phyloP scores from a whole-genome alignment of 2,113 vertebrate genomes.

The Hemiscyllium ocellatum region DNA sequence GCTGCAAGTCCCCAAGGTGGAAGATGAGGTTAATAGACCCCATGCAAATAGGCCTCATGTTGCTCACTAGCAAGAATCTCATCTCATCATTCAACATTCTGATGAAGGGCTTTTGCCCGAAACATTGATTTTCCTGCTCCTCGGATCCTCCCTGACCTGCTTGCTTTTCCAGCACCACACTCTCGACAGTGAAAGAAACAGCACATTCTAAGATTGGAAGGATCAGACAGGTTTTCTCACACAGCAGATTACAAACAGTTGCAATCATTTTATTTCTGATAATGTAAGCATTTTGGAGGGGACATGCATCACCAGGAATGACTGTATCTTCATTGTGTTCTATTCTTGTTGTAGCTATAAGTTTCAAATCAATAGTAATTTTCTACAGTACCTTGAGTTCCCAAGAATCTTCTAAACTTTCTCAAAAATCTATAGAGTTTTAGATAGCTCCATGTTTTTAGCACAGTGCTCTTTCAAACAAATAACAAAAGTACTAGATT shows the following conservation, averaged over 20 bases:
- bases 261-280: not conserved
- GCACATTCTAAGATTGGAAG: not conserved
- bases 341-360: not conserved
- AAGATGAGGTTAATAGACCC: too few relatives aligned
- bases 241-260: not conserved
- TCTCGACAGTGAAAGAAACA: not conserved
- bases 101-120: too few relatives aligned
- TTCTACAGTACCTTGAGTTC: not conserved
- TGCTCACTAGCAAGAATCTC: too few relatives aligned
- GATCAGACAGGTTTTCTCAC: not conserved
- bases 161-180: too few relatives aligned
- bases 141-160: too few relatives aligned
- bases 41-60: too few relatives aligned
- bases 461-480: not conserved
- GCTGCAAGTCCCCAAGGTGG: too few relatives aligned
- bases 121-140: too few relatives aligned
- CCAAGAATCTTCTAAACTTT: not conserved
- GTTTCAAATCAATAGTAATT: slow-evolving; percentile 33
- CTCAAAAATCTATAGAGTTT: not conserved
- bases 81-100: too few relatives aligned
- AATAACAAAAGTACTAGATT: not conserved
- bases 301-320: not conserved
- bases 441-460: not conserved
- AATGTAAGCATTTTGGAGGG: not conserved
- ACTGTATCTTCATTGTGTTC: not conserved